phyloP scores from a whole-genome alignment of 2,888 invertebrate species.

The Dasysyrphus tricinctus region DNA sequence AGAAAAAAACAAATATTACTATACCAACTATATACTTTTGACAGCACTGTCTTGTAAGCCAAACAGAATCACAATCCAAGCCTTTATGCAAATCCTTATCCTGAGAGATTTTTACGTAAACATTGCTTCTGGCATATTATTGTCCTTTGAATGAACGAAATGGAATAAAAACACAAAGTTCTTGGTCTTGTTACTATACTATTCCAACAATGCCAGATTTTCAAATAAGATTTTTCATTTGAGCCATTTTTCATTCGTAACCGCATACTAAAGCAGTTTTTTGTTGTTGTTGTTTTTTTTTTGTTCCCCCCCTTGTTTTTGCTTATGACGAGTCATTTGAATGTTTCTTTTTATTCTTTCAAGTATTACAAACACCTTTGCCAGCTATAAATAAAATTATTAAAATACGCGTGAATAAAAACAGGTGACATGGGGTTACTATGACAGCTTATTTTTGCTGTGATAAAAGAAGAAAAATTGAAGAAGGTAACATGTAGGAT shows the following conservation, averaged over 20 bases:
- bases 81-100: constrained; percentile 48
- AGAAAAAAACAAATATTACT: too few species aligned
- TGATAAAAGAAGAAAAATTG: background rate
- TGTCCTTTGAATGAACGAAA: constrained; percentile 38
- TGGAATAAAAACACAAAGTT: constrained; percentile 21
- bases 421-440: constrained; percentile 37
- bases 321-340: constrained; percentile 33
- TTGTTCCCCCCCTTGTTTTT: too few species aligned
- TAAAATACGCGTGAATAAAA: constrained; percentile 37
- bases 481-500: background rate
- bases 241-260: constrained; percentile 33
- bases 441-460: constrained; percentile 5
- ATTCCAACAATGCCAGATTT: constrained; percentile 49
- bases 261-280: background rate
- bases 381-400: constrained; percentile 47
- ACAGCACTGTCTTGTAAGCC: background rate
- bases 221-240: constrained; percentile 52
- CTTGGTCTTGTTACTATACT: background rate
- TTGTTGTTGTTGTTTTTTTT: background rate
- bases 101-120: constrained; percentile 56
- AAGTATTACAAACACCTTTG: constrained; percentile 45
- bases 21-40: background rate
- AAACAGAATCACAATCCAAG: constrained; percentile 18
- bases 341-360: constrained; percentile 15
- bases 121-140: constrained; percentile 44